A percentile compares a stretch with the other conserved stretches of the same genome.
phyloP scores from a whole-genome alignment of 2,113 vertebrate species.

The Ia io region DNA sequence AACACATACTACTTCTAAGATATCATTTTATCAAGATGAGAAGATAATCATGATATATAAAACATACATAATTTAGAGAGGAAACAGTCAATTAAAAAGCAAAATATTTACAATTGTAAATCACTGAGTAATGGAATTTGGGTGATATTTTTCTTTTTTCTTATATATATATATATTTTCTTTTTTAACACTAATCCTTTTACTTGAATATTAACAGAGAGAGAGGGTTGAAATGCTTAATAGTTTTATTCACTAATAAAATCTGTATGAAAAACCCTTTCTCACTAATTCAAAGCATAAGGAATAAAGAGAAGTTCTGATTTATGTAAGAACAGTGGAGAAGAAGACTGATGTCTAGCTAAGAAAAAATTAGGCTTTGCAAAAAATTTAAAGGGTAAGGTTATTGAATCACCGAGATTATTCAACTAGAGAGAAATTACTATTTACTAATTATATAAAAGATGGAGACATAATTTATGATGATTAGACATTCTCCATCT shows the following conservation, averaged over 20 bases:
- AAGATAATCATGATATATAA: neutral
- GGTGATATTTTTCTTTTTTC: neutral
- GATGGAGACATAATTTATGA: neutral
- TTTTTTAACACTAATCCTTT: neutral
- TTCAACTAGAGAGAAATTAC: neutral
- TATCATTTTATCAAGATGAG: neutral
- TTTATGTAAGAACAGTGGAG: neutral
- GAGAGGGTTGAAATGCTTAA: neutral
- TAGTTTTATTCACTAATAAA: neutral
- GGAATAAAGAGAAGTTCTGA: neutral
- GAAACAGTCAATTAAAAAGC: neutral
- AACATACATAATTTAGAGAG: neutral
- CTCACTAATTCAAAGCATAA: neutral
- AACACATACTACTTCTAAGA: neutral
- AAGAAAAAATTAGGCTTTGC: neutral
- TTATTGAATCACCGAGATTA: neutral
- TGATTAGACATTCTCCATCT: neutral
- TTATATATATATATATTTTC: neutral
- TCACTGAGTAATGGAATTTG: neutral
- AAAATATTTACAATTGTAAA: neutral
- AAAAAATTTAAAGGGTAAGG: neutral
- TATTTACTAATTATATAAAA: neutral
- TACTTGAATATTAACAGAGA: neutral
- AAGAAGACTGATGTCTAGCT: neutral
- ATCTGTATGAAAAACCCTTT: neutral